Conservation (phyloP, 2,888 invertebrate genomes). For the Drosophila kuntzei region DNA sequence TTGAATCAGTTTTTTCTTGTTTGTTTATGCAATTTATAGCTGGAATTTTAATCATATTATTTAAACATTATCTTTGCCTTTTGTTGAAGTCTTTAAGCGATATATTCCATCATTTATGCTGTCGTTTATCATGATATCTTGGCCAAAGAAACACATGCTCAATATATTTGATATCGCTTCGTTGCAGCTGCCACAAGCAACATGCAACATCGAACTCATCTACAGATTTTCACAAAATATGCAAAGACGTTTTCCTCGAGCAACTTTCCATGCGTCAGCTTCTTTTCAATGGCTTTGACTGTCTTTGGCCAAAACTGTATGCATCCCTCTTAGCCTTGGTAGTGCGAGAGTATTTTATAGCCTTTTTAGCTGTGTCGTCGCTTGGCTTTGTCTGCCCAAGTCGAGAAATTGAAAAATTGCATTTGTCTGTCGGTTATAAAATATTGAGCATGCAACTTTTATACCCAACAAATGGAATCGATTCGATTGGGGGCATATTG, state of each 20-base stretch:
- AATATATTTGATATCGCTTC: conserved; percentile 46
- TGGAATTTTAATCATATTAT: conserved; percentile 3
- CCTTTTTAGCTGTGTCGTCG: conserved; percentile 70
- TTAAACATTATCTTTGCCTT: background rate
- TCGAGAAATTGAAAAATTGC: conserved; percentile 77
- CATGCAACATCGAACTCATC: conserved; percentile 5
- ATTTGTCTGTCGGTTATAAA: conserved; percentile 69
- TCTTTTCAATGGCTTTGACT: conserved; percentile 12
- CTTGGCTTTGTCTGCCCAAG: conserved; percentile 43
- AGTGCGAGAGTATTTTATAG: conserved; percentile 56
- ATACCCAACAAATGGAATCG: background rate
- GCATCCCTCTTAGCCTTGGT: background rate
- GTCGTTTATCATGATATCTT: conserved; percentile 10
- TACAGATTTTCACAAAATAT: conserved; percentile 25
- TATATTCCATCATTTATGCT: conserved; percentile 9
- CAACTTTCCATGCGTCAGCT: conserved; percentile 31
- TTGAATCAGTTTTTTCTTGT: conserved; percentile 34
- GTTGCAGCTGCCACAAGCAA: conserved; percentile 24
- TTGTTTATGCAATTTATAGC: conserved; percentile 13
- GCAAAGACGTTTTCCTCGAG: conserved; percentile 21
- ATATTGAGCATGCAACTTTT: conserved; percentile 61
- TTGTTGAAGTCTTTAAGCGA: conserved; percentile 1
- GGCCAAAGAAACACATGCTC: conserved; percentile 31
- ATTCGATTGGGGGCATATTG: background rate
- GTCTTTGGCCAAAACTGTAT: conserved; percentile 1